Conservation (phyloP, 2,888 invertebrate species). For the Polydrusus pterygomalis region DNA sequence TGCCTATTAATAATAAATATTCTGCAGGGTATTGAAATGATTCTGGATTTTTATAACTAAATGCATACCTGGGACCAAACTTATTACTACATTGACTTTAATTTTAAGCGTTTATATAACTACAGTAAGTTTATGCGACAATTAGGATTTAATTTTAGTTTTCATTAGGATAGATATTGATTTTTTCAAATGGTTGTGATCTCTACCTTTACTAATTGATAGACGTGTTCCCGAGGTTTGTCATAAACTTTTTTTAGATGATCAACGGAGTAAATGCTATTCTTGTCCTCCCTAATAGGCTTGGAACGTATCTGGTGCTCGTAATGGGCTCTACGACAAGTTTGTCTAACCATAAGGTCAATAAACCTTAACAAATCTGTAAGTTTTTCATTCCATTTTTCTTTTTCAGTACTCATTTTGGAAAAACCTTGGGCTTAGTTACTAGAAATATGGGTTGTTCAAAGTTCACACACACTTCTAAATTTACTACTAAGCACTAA, state of each 20-base stretch:
- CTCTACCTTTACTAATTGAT: constrained; percentile 62
- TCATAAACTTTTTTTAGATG: constrained; percentile 64
- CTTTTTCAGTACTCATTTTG: constrained; percentile 46
- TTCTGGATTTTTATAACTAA: no score
- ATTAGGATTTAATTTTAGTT: no score
- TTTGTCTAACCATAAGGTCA: constrained; percentile 63
- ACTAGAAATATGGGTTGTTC: not conserved
- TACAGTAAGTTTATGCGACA: no score
- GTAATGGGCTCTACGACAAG: constrained; percentile 62
- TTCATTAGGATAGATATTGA: constrained; percentile 2
- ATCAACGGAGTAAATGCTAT: constrained; percentile 64
- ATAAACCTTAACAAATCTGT: constrained; percentile 60
- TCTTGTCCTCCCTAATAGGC: constrained; percentile 59
- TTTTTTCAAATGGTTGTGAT: not conserved
- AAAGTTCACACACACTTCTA: not conserved
- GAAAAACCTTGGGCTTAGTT: not conserved
- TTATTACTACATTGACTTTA: no score
- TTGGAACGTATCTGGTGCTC: constrained; percentile 63
- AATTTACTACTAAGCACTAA: not conserved
- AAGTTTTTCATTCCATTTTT: constrained; percentile 54
- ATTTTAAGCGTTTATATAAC: no score
- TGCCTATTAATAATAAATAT: no score
- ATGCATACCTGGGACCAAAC: no score
- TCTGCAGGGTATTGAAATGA: no score
- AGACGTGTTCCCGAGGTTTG: constrained; percentile 62